These are phyloP conservation scores for Aphelocoma coerulescens DNA, from an alignment of 2,113 vertebrate species.

Conservation along the genomic window DNA sequence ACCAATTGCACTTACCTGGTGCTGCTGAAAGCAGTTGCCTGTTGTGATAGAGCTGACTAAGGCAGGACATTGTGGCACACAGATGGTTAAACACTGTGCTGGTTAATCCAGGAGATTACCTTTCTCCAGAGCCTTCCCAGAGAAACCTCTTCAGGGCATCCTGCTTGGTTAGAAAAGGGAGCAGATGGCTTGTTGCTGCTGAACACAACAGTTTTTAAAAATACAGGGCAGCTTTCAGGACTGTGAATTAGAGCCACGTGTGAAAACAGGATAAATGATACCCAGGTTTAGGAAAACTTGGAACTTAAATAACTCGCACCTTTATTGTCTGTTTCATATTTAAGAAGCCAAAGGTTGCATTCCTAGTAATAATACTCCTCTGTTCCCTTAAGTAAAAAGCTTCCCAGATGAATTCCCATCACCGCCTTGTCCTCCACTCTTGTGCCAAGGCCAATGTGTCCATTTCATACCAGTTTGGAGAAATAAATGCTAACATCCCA, in stretches of 20 bases:
- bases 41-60: background rate
- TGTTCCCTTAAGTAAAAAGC: background rate
- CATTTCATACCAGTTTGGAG: background rate
- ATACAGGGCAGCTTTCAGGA: background rate
- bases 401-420: background rate
- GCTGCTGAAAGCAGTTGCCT: background rate
- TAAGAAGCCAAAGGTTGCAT: background rate
- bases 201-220: background rate
- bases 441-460: background rate
- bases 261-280: background rate
- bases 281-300: background rate
- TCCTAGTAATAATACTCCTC: background rate
- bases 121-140: slow-evolving; percentile 41
- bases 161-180: background rate
- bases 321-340: background rate
- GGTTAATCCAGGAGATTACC: slow-evolving; percentile 63
- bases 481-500: background rate
- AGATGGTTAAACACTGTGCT: slow-evolving; percentile 29
- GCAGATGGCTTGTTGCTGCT: slow-evolving; percentile 45
- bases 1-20: background rate
- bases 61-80: background rate
- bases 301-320: background rate
- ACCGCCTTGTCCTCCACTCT: background rate
- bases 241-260: background rate
- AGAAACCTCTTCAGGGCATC: slow-evolving; percentile 50